Evolutionary conservation across 2,888 invertebrate genomes (phyloP), one percentile per base, ranked within the genome.

Genomic region (Penaeus monodon): DNA sequence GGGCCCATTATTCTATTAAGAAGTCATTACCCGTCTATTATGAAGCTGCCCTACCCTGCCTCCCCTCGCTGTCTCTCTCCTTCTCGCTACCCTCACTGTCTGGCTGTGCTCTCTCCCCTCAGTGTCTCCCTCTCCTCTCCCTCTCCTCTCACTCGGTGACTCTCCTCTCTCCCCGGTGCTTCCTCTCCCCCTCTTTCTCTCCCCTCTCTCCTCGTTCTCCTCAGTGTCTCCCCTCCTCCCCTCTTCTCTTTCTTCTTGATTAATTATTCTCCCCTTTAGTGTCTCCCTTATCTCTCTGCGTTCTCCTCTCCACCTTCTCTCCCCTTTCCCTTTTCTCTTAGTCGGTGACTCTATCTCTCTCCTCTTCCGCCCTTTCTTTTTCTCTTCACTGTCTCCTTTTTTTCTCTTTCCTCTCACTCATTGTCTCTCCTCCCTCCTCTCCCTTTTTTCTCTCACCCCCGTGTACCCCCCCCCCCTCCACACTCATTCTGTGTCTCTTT

Each of bases 1-100:
- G 27, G 81, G 57, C 57, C 81, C 74, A 86, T 86, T 86, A 86
- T 86, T 81, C 77, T 86, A 77, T 86, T 86, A 86, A 86, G 77
- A 63, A 68, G 76, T 57, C 49, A 86, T 86, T 86, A 86, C 86
- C 57, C 74, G 17, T 49, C 81, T 86, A 86, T 86, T 86, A 81
- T 86, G 74, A 44, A 66, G 24, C 64, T n/a, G 77, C 66, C 65
- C 64, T 38, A 49, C 78, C 20, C 76, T 64, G 63, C 76, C 81
- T 81, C 73, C 70, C 70, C 70, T 73, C 70, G 27, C 27, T 49
- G 20, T 27, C 38, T 49, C 38, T 20, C 49, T 20, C 38, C 76
- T 38, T 76, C 33, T 38, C 44, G 24, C 44, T 24, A n/a, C 77
- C 49, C 49, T 33, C 38, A 22, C 49, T 24, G 33, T 81, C 44